Evolutionary conservation across 2,888 invertebrate genomes (phyloP).

Genomic region (Clanis bilineata): DNA sequence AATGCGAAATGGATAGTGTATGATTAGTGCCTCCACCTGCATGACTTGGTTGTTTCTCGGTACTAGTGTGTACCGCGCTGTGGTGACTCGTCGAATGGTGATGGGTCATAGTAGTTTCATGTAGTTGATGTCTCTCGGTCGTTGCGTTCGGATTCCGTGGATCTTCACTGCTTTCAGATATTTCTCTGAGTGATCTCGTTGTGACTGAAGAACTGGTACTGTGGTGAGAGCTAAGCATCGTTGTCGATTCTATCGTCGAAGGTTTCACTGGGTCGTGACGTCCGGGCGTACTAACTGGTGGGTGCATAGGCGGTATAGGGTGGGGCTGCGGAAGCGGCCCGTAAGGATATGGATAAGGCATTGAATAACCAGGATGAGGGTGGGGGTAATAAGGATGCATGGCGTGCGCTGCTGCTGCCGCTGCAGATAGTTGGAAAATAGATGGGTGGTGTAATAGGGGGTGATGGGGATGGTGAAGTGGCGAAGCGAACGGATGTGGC

Average conservation of each 20-base stretch:
- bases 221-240: constrained; percentile 87
- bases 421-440: constrained; percentile 82
- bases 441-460: constrained; percentile 84
- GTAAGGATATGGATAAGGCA: constrained; percentile 87
- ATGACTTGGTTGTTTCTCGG: constrained; percentile 82
- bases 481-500: constrained; percentile 85
- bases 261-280: constrained; percentile 78
- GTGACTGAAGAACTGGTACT: constrained; percentile 88
- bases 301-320: constrained; percentile 86
- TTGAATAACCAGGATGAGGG: constrained; percentile 87
- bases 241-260: constrained; percentile 84
- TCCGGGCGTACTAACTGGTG: constrained; percentile 70
- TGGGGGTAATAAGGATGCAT: constrained; percentile 88
- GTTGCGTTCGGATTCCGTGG: constrained; percentile 72
- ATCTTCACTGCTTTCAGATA: constrained; percentile 78
- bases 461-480: constrained; percentile 89
- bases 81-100: constrained; percentile 86
- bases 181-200: constrained; percentile 84
- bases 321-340: constrained; percentile 88
- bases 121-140: constrained; percentile 83
- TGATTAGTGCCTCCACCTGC: constrained; percentile 79
- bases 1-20: constrained; percentile 85
- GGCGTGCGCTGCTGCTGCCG: constrained; percentile 83
- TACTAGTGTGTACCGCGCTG: constrained; percentile 84
- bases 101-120: constrained; percentile 85